These are phyloP conservation scores for Aspidiotus rigidus DNA, from an alignment of 2,888 invertebrate genomes.

Conservation along the genomic window DNA sequence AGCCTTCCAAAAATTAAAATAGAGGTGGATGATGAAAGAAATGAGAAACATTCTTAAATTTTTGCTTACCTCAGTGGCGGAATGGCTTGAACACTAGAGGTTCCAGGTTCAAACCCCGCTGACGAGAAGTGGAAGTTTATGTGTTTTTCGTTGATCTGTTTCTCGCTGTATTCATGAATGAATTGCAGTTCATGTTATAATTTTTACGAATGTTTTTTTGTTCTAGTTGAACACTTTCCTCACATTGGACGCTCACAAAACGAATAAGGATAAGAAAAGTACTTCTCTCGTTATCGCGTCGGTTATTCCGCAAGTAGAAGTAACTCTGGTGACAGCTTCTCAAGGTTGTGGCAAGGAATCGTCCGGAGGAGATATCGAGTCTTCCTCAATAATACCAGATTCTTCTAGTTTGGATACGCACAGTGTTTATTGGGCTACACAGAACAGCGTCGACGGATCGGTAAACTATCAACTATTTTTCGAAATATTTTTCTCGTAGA, in stretches of 20 bases:
- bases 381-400: constrained; percentile 64
- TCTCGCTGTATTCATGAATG: no score
- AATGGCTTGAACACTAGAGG: no score
- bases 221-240: constrained; percentile 59
- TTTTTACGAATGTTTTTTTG: neutral
- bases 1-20: neutral
- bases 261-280: constrained; percentile 38
- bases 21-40: neutral
- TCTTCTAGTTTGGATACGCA: constrained; percentile 65
- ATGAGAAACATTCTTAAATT: neutral
- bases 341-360: constrained; percentile 77
- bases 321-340: constrained; percentile 71
- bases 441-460: constrained; percentile 38
- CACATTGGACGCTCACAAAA: constrained; percentile 58
- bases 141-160: no score
- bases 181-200: no score
- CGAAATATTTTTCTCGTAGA: neutral
- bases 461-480: neutral
- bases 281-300: constrained; percentile 61
- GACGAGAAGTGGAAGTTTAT: no score
- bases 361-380: constrained; percentile 57
- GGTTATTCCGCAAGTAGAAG: constrained; percentile 73
- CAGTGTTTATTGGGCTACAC: constrained; percentile 38
- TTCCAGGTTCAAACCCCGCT: no score
- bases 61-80: no score